Evolutionary conservation across 2,797 vertebrate species (phyloP), one percentile per base, ranked within the genome.

Genomic region (Parambassis ranga): DNA sequence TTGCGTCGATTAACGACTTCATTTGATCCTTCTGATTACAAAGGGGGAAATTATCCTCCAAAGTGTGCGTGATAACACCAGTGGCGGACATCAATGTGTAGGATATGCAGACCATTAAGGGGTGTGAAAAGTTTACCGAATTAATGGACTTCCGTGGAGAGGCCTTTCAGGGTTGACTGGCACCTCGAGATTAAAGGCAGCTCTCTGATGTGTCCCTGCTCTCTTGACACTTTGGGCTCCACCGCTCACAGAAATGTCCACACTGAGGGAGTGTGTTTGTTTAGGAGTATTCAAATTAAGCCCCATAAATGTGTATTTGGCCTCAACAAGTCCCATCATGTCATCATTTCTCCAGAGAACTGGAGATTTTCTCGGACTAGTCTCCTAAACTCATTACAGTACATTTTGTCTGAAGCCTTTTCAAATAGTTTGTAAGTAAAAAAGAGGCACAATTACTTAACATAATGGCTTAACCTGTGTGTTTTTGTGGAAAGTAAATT

Each of bases 91-190:
- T 91, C 90, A 90, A 83, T 89, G 90, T 79, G 82, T 71, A 78
- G 81, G 83, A 89, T 84, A 89, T 89, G 87, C 83, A 79, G 79
- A 87, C 86, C 82, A 84, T 84, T 83, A 86, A 75, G 71, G 73
- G 83, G 87, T 91, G 92, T 87, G 89, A 91, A 90, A 89, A 89
- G 89, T 89, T 89, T 82, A 87, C 86, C 61, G 85, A 92, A 90
- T 92, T 88, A 91, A 92, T 91, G 81, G 88, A 73, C 89, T 90
- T 90, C 88, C 89, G 88, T 16, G 83, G 87, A 53, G 78, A 86
- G 79, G 85, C 79, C 83, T 87, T 87, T 89, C 72, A 90, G 87
- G 78, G 26, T 41, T 83, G 90, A 88, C 89, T 91, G 90, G 85
- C 91, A 91, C 87, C 82, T 79, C 18, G 77, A 89, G 88, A 93